Evolutionary conservation across 35 echinoderm and acorn worm species (phyloP), one percentile per base, ranked within the genome.

Genomic region (Heliocidaris tuberculata): DNA sequence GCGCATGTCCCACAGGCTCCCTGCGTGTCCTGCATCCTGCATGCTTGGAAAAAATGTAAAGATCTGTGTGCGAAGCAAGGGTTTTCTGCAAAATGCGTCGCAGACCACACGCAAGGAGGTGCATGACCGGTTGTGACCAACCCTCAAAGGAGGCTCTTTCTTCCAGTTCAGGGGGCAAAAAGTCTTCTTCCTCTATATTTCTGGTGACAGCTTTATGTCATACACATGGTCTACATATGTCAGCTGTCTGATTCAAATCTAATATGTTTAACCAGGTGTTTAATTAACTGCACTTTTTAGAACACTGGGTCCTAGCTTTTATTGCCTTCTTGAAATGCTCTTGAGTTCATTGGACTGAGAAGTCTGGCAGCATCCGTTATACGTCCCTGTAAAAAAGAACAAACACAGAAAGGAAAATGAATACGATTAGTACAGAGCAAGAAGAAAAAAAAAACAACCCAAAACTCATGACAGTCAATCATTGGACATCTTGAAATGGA

Each of bases 331-430:
- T 6, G 19, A 6, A 71, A 71, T 71, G 61, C 4, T 21, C 24
- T 24, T 71, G 61, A 2, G 15, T 27, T 71, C 15, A 3, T 21
- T 32, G 86, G 31, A 88, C 30, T 88, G 16, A 88, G 11, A 42
- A 88, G 47, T 48, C 31, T 42, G 30, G 86, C 86, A 88, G 86
- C 86, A 88, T 30, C 31, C 31, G 86, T 15, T 88, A 88, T 88
- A 27, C 86, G 30, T 27, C 86, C 86, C 86, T 88, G 31, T 48
- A 88, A 32, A 30, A 32, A 24, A 17, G 13, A 88, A 88, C 31
- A 88, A 88, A 88, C 15, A 16, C 31, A 88, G 10, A 88, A 4
- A 42, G 31, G 31, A 71, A 71, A 27, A 71, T 19, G 5, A 71
- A 71, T 56, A 56, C 11, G 15, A 56, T 56, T 56, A 56, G 2